Base-by-base conservation (phyloP, 2,113 vertebrate species). In the Okapia johnstoni region DNA sequence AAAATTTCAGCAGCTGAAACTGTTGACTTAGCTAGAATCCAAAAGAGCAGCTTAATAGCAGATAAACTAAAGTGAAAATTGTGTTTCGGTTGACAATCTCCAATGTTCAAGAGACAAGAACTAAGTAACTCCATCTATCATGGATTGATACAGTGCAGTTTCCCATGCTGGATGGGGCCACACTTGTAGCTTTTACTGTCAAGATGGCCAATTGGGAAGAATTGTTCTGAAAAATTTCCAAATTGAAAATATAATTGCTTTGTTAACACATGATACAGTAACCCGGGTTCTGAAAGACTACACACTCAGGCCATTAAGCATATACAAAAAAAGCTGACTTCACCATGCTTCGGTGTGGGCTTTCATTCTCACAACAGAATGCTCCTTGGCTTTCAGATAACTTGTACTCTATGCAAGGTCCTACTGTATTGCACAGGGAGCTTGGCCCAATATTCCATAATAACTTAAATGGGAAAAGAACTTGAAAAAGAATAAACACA, bases 1-100 rank as follows among this genome's bases (percentile, higher is more conserved):
- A 97, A 98, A 97, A 90, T 46, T 90, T 81, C 21, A 84, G 66
- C 95, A 88, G 85, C 91, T 94, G 60, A 97, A 96, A 91, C n/a
- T 97, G 77, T 96, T 96, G 95, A 97, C 50, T 73, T 92, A 63
- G 92, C 13, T 91, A 55, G 80, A 97, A 87, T 96, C 17, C 73
- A 94, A 93, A 92, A n/a, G 70, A 94, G 40, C 46, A 83, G 90
- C 66, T 95, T 93, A 58, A 61, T 73, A 88, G 79, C 85, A 96
- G 90, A 96, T 95, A 88, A 88, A 91, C 63, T 79, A 77, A 89
- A 95, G 52, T 48, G 73, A 55, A 96, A 96, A 63, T 86, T 93
- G 89, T 95, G 58, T 96, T 96, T 96, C 60, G 23, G 92, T 88
- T 43, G 12, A 79, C 26, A 43, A 43, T 88, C 7, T 10, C 55